Conservation (phyloP, 2,797 vertebrate genomes). For the Pristis pectinata region DNA sequence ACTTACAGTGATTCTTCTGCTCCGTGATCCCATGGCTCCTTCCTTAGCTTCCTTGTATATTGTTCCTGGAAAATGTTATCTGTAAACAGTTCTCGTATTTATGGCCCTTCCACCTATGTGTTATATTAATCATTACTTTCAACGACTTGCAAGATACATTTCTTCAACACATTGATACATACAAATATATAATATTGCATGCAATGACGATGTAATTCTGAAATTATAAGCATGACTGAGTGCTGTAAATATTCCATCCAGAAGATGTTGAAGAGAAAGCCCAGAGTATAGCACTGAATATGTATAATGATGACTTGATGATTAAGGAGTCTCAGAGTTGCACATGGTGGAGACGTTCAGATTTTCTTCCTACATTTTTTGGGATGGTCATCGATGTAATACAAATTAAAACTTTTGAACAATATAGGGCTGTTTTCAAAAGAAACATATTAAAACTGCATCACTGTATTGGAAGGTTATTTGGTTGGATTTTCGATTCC, state of each 20-base stretch:
- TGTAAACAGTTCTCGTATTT: background rate
- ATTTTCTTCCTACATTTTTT: background rate
- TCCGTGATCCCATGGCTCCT: background rate
- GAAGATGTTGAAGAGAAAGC: background rate
- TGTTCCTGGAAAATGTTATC: background rate
- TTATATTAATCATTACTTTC: too few relatives aligned
- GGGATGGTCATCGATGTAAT: background rate
- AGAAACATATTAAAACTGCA: background rate
- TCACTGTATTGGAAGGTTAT: background rate
- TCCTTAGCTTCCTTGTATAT: background rate
- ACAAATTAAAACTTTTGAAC: background rate
- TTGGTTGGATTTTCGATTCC: background rate
- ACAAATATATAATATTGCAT: background rate
- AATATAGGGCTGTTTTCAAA: background rate
- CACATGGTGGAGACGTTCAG: background rate
- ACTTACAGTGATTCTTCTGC: too few relatives aligned
- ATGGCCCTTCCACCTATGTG: too few relatives aligned
- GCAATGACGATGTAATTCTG: background rate
- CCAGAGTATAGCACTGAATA: background rate
- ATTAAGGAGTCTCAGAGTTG: background rate
- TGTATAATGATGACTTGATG: background rate
- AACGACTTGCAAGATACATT: too few relatives aligned
- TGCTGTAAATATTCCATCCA: constrained; percentile 38
- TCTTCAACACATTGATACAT: too few relatives aligned
- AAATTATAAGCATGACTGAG: constrained; percentile 40